Evolutionary conservation across 2,888 invertebrate species (phyloP), one percentile per base, ranked within the genome.

Genomic region (Drosophila neoperkinsi): DNA sequence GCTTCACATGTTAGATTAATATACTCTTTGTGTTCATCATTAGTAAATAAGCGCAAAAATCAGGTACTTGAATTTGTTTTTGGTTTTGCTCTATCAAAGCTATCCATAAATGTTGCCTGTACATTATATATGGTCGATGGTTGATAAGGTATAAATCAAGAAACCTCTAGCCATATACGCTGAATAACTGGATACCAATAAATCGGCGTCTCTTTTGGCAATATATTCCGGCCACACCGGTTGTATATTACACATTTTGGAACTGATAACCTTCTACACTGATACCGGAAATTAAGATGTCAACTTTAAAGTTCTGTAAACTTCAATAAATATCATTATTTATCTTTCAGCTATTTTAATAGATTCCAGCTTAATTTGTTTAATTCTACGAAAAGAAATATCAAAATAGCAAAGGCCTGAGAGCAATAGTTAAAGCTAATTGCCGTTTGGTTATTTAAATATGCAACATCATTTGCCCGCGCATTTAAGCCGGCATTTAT

Each of bases 81-180:
- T 16, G 25, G 9, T 46, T 61, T 71, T 49, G 30, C 16, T 62
- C 65, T 68, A 68, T 68, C 43, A 46, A 21, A 46, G 6, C 30
- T 25, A 5, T 52, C 43, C 38, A 57, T 71, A 57, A 70, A 77
- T 30, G 9, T 18, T 13, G 13, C 3, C 41, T 4, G 10, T 21
- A 7, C 13, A 10, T 46, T 46, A 7, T 13, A 13, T 4, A 46
- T 13, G 21, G 21, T 46, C 13, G 0, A 16, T 21, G 16, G 46
- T 21, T 21, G 21, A 46, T 21, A 46, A 21, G 46, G 46, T 21
- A 4, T 21, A 46, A 46, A 46, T 21, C 25, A 46, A 46, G 25
- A n/a, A 25, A 46, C 46, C 4, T 16, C 16, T 16, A n/a, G 10
- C 46, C 46, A 46, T 46, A 16, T 16, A 16, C 21, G 7, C 16